These are phyloP conservation scores for Dastarcus helophoroides DNA, from an alignment of 2,888 invertebrate species.

Conservation along the genomic window DNA sequence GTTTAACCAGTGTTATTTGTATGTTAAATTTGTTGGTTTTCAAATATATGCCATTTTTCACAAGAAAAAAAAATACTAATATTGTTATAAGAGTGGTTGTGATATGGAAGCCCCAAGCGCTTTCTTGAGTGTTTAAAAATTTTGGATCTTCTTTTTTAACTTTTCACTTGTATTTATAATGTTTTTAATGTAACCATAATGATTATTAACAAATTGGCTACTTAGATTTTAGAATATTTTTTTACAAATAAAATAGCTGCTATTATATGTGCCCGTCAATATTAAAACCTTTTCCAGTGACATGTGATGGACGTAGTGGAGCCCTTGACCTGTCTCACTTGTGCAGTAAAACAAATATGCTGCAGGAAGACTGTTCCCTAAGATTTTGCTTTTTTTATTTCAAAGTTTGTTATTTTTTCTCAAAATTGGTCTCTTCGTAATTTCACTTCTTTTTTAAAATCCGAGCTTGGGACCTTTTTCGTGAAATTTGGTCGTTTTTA, in stretches of 20 bases:
- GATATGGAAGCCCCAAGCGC: slow-evolving; percentile 16
- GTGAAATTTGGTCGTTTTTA: too few relatives aligned
- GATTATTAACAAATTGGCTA: slow-evolving; percentile 44
- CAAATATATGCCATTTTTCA: slow-evolving; percentile 2
- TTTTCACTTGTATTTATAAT: slow-evolving; percentile 17
- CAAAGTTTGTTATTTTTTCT: too few relatives aligned
- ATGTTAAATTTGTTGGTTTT: slow-evolving; percentile 4
- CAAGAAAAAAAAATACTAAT: slow-evolving; percentile 3
- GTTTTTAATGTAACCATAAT: slow-evolving; percentile 19
- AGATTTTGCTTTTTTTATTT: too few relatives aligned
- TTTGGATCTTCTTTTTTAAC: slow-evolving; percentile 18
- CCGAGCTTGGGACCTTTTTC: too few relatives aligned
- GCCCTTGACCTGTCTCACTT: too few relatives aligned
- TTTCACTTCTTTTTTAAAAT: too few relatives aligned
- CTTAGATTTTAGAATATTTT: slow-evolving; percentile 59
- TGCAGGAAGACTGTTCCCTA: too few relatives aligned
- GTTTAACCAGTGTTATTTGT: slow-evolving; percentile 4
- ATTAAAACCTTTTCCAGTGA: too few relatives aligned
- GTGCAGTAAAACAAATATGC: too few relatives aligned
- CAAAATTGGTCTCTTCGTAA: too few relatives aligned
- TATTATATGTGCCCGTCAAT: slow-evolving; percentile 21
- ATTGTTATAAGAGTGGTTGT: slow-evolving; percentile 19
- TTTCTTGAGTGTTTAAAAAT: slow-evolving; percentile 14
- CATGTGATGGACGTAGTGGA: too few relatives aligned
- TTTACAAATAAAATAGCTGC: slow-evolving; percentile 54